Evolutionary conservation across 2,797 vertebrate genomes (phyloP), one percentile per base, ranked within the genome.

Genomic region (Mormyrops attenuatus): DNA sequence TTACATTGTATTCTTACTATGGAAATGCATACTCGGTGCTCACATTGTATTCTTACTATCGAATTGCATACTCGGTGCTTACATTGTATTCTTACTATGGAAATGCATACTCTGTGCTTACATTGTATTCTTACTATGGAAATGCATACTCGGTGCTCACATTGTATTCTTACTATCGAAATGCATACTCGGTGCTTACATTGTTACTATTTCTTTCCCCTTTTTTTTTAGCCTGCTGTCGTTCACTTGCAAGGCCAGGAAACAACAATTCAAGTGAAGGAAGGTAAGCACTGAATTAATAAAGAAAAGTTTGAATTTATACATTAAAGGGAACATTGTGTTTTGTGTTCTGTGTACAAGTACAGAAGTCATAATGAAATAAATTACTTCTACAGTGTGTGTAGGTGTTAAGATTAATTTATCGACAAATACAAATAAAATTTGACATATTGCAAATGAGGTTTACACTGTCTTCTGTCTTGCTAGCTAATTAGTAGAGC

Each of bases 221-320:
- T n/a, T 38, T 55, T 90, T 91, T 93, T 93, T 89, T 95, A 99
- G 98, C 97, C 98, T 85, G 98, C 98, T 90, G 97, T 98, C 91
- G 98, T 99, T 90, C 98, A 99, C 94, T 95, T 99, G 84, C 98
- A 99, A 94, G 98, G 98, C 90, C 98, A 99, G 93, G 98, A 98
- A 92, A 98, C 98, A 73, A 98, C 98, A 84, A 99, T 99, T 94
- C 97, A 99, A 97, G 98, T 99, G 91, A 98, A 97, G 96, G 98
- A 99, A 98, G 98, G 98, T 99, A 97, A 96, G 97, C 93, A 93
- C 95, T 94, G 89, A 89, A 92, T 92, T 90, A 82, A 69, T 26
- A 77, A 47, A 7, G 1, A 30, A 30, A 57, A 73, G 17, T 11
- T 84, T 89, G 49, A 87, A 85, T 26, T 89, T 82, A 82, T 82